Base-by-base conservation (phyloP, 2,113 vertebrate species). In the Willisornis vidua region DNA sequence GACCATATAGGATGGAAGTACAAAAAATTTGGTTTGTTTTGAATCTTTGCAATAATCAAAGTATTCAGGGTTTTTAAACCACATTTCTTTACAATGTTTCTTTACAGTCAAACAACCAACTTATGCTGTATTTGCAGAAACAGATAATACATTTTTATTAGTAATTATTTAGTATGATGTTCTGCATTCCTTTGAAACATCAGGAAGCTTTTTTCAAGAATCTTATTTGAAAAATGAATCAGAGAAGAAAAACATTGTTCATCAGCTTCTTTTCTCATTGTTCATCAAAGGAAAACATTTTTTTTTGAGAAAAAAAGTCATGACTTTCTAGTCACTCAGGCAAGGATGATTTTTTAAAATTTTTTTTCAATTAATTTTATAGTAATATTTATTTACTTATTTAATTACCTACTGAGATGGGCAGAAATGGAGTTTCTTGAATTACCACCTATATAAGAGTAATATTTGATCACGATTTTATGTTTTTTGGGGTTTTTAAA, bases 111-210 rank as follows among this genome's bases (percentile, higher is more conserved):
- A 91, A 68, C 19, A 73, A 41, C 19, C 59, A 70, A 51, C 9
- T 93, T 92, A 70, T 85, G 58, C 54, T 89, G 41, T 43, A 73
- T 31, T 43, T 94, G 80, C 71, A 93, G 71, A 82, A 93, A 79
- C 1, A 85, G 37, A 26, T 66, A 73, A 91, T 79, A 62, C 10
- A 19, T 79, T 91, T 89, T 73, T 79, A 73, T 89, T 87, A 92
- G 68, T 57, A 90, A 89, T 92, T 92, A 76, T 93, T 94, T 93
- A 94, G 19, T 55, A 58, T 20, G 51, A 54, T 51, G 28, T 35
- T 93, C 33, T 74, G 26, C 33, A 66, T 91, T 87, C 87, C 76
- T 94, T 95, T 94, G 76, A 93, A 95, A 66, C 37, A 91, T 46
- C 35, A 70, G 54, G 71, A 91, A 79, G 23, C 19, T 90, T 73